A percentile compares a stretch with the other conserved stretches of the same genome.
Conservation (phyloP, 2,113 vertebrate genomes). For the Scomber scombrus region DNA sequence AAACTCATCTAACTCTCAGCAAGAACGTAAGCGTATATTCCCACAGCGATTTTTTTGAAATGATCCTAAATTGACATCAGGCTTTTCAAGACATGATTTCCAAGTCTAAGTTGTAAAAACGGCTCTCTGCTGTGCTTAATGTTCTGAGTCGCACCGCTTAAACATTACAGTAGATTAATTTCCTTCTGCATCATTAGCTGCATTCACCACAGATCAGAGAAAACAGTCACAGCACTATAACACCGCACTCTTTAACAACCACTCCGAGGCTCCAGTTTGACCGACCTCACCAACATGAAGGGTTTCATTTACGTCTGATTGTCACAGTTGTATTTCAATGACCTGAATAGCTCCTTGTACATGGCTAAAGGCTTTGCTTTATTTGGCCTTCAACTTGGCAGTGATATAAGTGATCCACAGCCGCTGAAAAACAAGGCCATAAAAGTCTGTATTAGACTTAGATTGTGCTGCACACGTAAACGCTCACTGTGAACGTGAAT, state of each 20-base stretch:
- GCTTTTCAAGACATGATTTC: constrained; percentile 5
- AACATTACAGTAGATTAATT: constrained; percentile 52
- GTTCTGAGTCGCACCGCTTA: constrained; percentile 27
- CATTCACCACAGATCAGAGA: constrained; percentile 48
- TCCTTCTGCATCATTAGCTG: constrained; percentile 62
- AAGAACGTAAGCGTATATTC: too few relatives aligned
- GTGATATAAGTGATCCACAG: constrained; percentile 59
- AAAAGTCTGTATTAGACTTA: constrained; percentile 62
- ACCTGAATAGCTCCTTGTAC: constrained; percentile 78
- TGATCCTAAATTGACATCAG: not conserved
- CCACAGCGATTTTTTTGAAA: not conserved
- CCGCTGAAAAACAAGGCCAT: constrained; percentile 68
- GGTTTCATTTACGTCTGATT: constrained; percentile 63
- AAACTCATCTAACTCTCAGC: too few relatives aligned
- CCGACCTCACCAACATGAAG: constrained; percentile 47
- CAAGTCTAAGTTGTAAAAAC: not conserved
- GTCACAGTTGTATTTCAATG: constrained; percentile 70
- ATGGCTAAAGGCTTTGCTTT: constrained; percentile 64
- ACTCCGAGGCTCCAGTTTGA: constrained; percentile 44
- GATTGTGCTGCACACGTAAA: constrained; percentile 58
- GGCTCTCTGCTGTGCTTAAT: constrained; percentile 8
- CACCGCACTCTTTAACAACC: constrained; percentile 32
- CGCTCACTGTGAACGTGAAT: constrained; percentile 53
- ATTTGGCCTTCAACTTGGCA: constrained; percentile 62
- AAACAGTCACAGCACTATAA: constrained; percentile 37